Conservation (phyloP, 2,113 vertebrate species). For the Neolamprologus devosi region DNA sequence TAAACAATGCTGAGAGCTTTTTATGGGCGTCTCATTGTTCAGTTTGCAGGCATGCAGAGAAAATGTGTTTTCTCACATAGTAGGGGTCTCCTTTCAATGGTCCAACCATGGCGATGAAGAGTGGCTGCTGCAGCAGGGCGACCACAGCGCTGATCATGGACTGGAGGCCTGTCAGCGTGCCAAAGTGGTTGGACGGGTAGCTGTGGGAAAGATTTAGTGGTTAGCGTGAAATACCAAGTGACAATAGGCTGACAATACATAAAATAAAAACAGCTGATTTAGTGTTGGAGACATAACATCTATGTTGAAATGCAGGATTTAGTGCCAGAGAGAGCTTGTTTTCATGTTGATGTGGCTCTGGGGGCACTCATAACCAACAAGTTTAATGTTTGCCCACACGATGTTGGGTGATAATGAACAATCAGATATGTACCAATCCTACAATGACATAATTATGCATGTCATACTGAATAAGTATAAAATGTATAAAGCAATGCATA, state of each 20-base stretch:
- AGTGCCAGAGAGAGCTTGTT: not conserved
- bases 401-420: not conserved
- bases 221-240: not conserved
- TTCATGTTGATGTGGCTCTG: not conserved
- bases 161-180: slow-evolving; percentile 86
- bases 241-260: not conserved
- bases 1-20: not conserved
- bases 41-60: not conserved
- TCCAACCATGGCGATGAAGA: slow-evolving; percentile 82
- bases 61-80: slow-evolving; percentile 68
- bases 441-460: not conserved
- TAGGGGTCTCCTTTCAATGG: slow-evolving; percentile 74
- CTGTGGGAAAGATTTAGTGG: slow-evolving; percentile 46
- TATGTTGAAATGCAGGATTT: not conserved
- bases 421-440: not conserved
- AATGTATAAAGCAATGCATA: not conserved
- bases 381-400: not conserved
- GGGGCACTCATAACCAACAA: not conserved
- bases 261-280: not conserved
- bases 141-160: slow-evolving; percentile 83
- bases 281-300: not conserved
- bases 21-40: not conserved
- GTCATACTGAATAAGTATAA: not conserved
- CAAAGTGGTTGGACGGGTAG: slow-evolving; percentile 86
- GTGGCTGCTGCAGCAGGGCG: slow-evolving; percentile 82